A percentile compares a stretch with the other conserved stretches of the same genome.
Evolutionary conservation across 2,113 vertebrate genomes (phyloP).

Genomic region (Riparia riparia): DNA sequence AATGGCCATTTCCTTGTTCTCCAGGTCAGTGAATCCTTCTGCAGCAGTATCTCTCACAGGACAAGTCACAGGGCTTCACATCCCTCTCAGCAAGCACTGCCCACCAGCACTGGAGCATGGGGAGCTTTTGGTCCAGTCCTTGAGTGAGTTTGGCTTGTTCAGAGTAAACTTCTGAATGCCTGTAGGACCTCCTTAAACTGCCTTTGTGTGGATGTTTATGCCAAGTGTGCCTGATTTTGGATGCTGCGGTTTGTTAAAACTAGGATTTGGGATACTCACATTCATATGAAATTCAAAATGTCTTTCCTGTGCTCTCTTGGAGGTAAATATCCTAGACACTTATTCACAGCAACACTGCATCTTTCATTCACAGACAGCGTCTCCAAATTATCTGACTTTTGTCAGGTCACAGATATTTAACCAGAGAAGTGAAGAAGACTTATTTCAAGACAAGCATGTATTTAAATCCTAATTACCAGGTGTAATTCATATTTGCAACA

Average conservation of each 20-base stretch:
- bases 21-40: background rate
- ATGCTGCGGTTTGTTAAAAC: background rate
- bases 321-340: background rate
- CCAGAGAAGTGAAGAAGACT: background rate
- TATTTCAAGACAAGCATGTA: background rate
- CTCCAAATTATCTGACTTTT: background rate
- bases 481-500: background rate
- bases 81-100: background rate
- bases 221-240: background rate
- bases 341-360: background rate
- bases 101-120: background rate
- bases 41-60: background rate
- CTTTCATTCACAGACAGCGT: background rate
- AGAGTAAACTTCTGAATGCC: background rate
- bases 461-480: conserved; percentile 21
- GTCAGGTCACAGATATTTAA: background rate
- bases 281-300: background rate
- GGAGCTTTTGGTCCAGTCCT: background rate
- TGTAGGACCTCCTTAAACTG: background rate
- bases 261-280: background rate
- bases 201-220: background rate
- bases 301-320: background rate
- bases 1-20: background rate
- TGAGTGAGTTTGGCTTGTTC: background rate
- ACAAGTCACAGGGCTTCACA: background rate